Evolutionary conservation across 2,888 invertebrate species (phyloP).

Genomic region (Thymelicus sylvestris): DNA sequence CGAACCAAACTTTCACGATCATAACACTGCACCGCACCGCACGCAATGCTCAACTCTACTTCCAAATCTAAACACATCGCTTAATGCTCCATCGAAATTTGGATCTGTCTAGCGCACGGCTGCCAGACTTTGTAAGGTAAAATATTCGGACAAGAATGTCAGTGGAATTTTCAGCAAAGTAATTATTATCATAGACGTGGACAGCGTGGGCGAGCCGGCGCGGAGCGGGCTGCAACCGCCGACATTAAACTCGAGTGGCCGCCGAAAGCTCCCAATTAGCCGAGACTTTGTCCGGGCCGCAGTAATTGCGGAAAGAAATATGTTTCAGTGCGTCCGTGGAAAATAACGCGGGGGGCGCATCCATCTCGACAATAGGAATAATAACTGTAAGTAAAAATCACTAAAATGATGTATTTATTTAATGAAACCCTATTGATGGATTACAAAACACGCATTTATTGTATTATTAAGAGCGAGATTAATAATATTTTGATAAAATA

Average conservation of each 20-base stretch:
- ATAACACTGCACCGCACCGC: conserved; percentile 62
- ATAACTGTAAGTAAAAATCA: no score
- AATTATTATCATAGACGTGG: conserved; percentile 61
- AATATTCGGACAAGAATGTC: conserved; percentile 58
- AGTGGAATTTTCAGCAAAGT: conserved; percentile 54
- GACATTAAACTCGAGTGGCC: conserved; percentile 74
- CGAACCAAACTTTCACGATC: conserved; percentile 77
- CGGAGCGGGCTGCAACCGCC: conserved; percentile 49
- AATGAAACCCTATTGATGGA: no score
- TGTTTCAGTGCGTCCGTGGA: conserved; percentile 65
- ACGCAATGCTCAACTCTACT: conserved; percentile 40
- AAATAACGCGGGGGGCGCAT: conserved; percentile 62
- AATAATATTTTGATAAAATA: no score
- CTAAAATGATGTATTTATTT: no score
- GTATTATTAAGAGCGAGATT: no score
- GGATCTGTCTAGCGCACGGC: neutral
- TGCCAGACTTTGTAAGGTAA: conserved; percentile 41
- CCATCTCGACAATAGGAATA: conserved; percentile 39
- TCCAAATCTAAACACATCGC: conserved; percentile 16
- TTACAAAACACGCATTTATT: no score
- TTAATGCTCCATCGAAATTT: neutral
- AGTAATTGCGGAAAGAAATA: conserved; percentile 78
- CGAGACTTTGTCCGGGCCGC: conserved; percentile 70
- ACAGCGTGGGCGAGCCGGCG: conserved; percentile 53
- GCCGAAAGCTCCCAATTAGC: conserved; percentile 80